phyloP scores from a whole-genome alignment of 2,113 vertebrate genomes.

The Oceanites oceanicus region DNA sequence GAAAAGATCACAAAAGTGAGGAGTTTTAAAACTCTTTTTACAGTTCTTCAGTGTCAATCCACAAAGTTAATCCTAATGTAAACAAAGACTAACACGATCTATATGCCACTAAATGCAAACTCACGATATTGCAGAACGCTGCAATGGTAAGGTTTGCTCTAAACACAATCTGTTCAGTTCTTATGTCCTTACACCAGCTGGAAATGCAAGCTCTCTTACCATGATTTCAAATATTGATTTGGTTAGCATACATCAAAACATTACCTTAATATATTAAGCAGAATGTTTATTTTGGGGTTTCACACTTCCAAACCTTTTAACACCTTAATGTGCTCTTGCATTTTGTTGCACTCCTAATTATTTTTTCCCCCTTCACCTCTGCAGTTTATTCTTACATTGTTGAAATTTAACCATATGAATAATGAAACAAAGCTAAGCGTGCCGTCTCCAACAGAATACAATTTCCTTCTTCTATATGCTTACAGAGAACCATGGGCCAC shows the following conservation, averaged over 20 bases:
- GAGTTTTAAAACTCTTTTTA: constrained; percentile 59
- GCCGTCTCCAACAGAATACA: not conserved
- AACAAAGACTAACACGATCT: constrained; percentile 60
- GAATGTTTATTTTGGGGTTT: constrained; percentile 59
- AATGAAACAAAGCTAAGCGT: not conserved
- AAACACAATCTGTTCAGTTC: constrained; percentile 26
- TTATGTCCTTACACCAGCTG: constrained; percentile 39
- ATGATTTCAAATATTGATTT: constrained; percentile 29
- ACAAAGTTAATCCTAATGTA: constrained; percentile 69
- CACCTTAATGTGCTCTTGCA: constrained; percentile 24
- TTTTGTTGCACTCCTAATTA: constrained; percentile 50
- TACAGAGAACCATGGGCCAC: not conserved
- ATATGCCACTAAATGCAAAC: constrained; percentile 52
- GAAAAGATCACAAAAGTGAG: constrained; percentile 50
- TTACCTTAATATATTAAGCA: constrained; percentile 25
- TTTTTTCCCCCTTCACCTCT: constrained; percentile 33
- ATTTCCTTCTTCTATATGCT: not conserved
- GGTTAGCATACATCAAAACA: constrained; percentile 27
- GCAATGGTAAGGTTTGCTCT: not conserved
- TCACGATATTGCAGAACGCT: not conserved
- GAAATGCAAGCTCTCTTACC: constrained; percentile 1
- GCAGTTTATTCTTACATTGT: constrained; percentile 12
- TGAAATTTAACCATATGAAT: not conserved
- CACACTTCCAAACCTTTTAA: constrained; percentile 59
- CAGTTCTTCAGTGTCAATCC: constrained; percentile 61